These are phyloP conservation scores for Protodeltote pygarga DNA, from an alignment of 2,888 invertebrate genomes.

Conservation along the genomic window DNA sequence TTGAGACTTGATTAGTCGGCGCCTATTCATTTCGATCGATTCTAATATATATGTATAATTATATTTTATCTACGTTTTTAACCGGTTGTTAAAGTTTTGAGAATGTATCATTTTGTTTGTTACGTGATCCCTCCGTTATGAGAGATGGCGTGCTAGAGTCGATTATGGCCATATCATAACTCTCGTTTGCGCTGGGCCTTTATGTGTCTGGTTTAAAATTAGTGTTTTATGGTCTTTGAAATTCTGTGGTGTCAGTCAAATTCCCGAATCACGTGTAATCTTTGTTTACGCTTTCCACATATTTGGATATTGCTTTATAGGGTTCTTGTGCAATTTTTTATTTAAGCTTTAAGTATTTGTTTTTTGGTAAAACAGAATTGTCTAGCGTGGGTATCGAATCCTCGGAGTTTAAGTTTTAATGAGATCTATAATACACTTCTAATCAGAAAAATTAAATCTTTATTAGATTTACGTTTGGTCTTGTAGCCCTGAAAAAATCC, in stretches of 20 bases:
- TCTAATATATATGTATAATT: constrained; percentile 36
- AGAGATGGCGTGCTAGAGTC: constrained; percentile 61
- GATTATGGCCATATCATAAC: constrained; percentile 58
- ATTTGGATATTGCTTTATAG: constrained; percentile 19
- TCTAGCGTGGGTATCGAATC: too few species aligned
- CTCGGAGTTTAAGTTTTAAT: too few species aligned
- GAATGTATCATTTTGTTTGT: constrained; percentile 45
- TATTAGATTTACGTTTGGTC: background rate
- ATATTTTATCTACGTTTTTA: constrained; percentile 46
- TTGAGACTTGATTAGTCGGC: constrained; percentile 43
- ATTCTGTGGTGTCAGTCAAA: constrained; percentile 50
- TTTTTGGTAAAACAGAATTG: too few species aligned
- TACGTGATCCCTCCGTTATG: constrained; percentile 55
- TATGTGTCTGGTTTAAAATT: constrained; percentile 62
- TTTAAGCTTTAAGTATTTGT: background rate
- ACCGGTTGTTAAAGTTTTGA: constrained; percentile 41
- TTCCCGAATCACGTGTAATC: constrained; percentile 35
- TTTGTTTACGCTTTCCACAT: constrained; percentile 30
- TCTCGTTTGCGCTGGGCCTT: constrained; percentile 60
- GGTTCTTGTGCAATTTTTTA: background rate
- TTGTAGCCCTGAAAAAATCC: constrained; percentile 4
- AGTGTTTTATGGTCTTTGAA: constrained; percentile 57
- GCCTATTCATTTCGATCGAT: constrained; percentile 43
- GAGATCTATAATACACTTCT: too few species aligned
- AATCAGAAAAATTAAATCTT: background rate